Base-by-base conservation (phyloP, 2,797 vertebrate genomes). In the Sternotherus odoratus region DNA sequence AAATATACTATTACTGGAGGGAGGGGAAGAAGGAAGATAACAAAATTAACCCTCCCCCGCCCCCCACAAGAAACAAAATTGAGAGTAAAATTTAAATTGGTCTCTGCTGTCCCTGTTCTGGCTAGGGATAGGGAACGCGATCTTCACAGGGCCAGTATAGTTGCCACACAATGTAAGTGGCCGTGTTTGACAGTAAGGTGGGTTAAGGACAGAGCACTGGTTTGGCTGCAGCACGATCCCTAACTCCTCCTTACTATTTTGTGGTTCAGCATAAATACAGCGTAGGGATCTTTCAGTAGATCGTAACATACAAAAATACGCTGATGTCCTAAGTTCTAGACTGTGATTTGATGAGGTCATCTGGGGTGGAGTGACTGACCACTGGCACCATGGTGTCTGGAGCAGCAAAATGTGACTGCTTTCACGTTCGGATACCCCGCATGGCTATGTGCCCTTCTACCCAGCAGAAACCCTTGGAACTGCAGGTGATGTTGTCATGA, bases 371-470 rank as follows among this genome's bases (percentile, higher is more conserved):
- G 33, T 28, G 12, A 28, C 77, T 60, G 30, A 23, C 21, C 84
- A 33, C 75, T 0, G 95, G 96, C 86, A 95, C 95, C 89, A 83
- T 51, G 0, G 0, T 53, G 90, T 95, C 95, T 95, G 79, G n/a
- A 56, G 88, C 43, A 54, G 5, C 88, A 77, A 72, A 86, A 48
- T 89, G 81, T 33, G 94, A 94, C 88, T 8, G 1, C 66, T 53
- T 88, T 56, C 39, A 49, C 1, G 19, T 43, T 46, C 46, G 66
- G 33, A 36, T 28, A 79, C 46, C 36, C 12, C 72, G 26, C n/a
- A 43, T 77, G 87, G 23, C 56, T 56, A 6, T 66, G 4, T 4
- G 83, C 83, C 77, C 19, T 84, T 48, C 23, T 72, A 95, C 81
- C 89, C 87, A 49, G 17, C 54, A 92, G 53, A 77, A 83, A 33